Evolutionary conservation across 2,888 invertebrate species (phyloP), one percentile per base, ranked within the genome.

Genomic region (Rotaria macrura): DNA sequence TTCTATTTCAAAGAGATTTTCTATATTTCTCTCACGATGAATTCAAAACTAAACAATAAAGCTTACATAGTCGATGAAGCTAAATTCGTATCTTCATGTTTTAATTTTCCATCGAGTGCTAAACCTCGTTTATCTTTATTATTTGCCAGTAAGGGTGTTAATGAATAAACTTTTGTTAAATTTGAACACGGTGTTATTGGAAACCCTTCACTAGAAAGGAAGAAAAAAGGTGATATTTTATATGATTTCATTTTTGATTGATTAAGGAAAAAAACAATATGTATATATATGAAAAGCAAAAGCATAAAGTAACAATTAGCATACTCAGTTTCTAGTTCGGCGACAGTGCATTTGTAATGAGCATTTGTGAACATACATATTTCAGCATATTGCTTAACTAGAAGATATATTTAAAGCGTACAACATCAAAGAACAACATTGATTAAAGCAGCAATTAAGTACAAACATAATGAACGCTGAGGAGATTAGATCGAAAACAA

Each of bases 101-200:
- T 97, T 90, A 98, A 93, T 92, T 97, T 97, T 85, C 97, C 97
- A 92, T 98, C 97, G 88, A 98, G 93, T 89, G 98, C 98, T 88
- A 98, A 93, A 87, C 97, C 97, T 93, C 97, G 94, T 92, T 98
- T 98, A 93, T 97, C 96, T 92, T 96, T 95, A 93, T 98, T 98
- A 93, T 97, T 96, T 91, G 95, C 95, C 90, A 98, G 93, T 89
- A 97, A 93, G 85, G 97, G 97, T 89, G 95, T 96, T 92, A 97
- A 92, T 89, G 94, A 94, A 93, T 95, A 97, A 89, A 97, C 96
- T 93, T 97, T 97, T 92, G 96, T 96, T 90, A 97, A 93, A 89
- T 96, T 97, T 92, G 96, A 96, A 89, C 97, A 96, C 43, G 97
- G 96, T 88, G 95, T 95, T 89, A 96, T 94, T 83, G 96, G 96